These are phyloP conservation scores for Mormyrus iriodes DNA, from an alignment of 2,113 vertebrate species.

Conservation along the genomic window DNA sequence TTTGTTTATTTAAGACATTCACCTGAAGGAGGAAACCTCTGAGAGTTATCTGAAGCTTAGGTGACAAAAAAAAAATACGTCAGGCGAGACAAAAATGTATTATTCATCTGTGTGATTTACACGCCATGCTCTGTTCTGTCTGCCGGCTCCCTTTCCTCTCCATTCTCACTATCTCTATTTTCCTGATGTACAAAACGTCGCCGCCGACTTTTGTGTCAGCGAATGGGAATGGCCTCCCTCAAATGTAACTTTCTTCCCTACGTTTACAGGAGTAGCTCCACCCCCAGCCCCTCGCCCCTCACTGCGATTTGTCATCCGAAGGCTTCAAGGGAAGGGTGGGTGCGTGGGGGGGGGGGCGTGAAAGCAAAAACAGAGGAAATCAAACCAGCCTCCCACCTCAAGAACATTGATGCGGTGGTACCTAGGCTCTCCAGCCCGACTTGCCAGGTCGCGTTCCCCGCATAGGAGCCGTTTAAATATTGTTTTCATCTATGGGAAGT, in stretches of 20 bases:
- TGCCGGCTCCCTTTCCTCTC: not conserved
- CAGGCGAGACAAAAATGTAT: slow-evolving; percentile 23
- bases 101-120: slow-evolving; percentile 15
- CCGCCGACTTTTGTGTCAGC: not conserved
- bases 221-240: not conserved
- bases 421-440: slow-evolving; percentile 3
- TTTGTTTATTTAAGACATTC: slow-evolving; percentile 26
- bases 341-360: not conserved
- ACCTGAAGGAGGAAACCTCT: slow-evolving; percentile 28
- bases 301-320: slow-evolving; percentile 17
- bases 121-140: not conserved
- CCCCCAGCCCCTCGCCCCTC: not conserved
- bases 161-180: not conserved
- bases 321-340: not conserved
- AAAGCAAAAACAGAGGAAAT: slow-evolving; percentile 9
- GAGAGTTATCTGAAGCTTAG: slow-evolving; percentile 19
- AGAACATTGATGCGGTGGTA: not conserved
- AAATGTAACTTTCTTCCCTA: not conserved
- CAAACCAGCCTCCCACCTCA: slow-evolving; percentile 19
- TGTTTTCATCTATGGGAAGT: slow-evolving; percentile 42
- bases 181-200: not conserved
- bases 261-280: slow-evolving; percentile 3
- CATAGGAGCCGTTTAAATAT: slow-evolving; percentile 31
- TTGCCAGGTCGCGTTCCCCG: slow-evolving; percentile 27
- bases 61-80: slow-evolving; percentile 11